Evolutionary conservation across 2,888 invertebrate genomes (phyloP).

Genomic region (Neocrepidodera transversa): DNA sequence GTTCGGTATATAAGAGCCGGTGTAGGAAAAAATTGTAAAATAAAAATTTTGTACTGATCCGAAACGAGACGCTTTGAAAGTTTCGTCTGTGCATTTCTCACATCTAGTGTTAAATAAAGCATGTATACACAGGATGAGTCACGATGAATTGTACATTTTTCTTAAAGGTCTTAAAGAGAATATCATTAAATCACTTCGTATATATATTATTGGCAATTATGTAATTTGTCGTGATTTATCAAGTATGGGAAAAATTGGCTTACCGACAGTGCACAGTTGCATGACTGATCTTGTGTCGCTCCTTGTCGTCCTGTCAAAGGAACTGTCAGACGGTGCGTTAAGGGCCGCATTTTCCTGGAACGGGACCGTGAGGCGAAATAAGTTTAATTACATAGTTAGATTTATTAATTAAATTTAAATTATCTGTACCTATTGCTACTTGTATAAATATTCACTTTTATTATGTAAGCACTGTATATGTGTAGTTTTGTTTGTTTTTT

Average conservation of each 20-base stretch:
- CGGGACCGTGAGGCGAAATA: slow-evolving; percentile 28
- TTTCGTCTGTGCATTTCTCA: slow-evolving; percentile 50
- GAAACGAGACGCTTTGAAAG: slow-evolving; percentile 53
- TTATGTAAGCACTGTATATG: slow-evolving; percentile 61
- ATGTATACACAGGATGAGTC: no score
- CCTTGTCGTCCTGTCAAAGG: slow-evolving; percentile 39
- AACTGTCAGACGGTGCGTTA: slow-evolving; percentile 58
- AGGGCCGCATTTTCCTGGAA: slow-evolving; percentile 51
- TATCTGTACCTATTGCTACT: slow-evolving; percentile 61
- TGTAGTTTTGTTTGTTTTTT: slow-evolving; percentile 58
- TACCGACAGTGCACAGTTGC: slow-evolving; percentile 53
- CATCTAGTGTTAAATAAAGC: slow-evolving; percentile 38
- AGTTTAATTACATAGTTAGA: slow-evolving; percentile 42
- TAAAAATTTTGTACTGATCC: slow-evolving; percentile 55
- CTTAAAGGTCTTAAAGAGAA: no score
- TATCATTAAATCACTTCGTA: no score
- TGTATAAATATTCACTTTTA: slow-evolving; percentile 62
- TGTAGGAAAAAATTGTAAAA: slow-evolving; percentile 36
- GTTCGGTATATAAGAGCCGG: slow-evolving; percentile 8
- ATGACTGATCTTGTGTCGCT: slow-evolving; percentile 52
- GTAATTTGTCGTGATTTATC: no score
- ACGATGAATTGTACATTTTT: no score
- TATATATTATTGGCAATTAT: no score
- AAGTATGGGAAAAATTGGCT: slow-evolving; percentile 43
- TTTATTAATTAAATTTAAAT: slow-evolving; percentile 55